Evolutionary conservation across 2,113 vertebrate genomes (phyloP).

Genomic region (Cranoglanis bouderius): DNA sequence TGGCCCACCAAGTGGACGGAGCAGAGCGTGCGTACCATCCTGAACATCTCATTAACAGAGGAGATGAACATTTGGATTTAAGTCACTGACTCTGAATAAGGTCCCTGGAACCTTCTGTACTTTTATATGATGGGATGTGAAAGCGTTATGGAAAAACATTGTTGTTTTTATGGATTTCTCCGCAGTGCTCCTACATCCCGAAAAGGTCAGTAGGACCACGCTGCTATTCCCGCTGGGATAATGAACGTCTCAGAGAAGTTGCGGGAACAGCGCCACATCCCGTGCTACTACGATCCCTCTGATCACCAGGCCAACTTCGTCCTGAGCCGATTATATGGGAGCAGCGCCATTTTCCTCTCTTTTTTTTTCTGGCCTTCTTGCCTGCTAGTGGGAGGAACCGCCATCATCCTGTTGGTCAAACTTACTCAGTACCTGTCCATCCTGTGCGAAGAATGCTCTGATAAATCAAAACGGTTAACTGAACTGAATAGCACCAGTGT

Average conservation of each 20-base stretch:
- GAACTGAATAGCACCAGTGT: background rate
- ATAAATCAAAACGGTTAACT: background rate
- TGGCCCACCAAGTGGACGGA: no score
- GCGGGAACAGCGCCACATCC: constrained; percentile 82
- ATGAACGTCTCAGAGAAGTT: constrained; percentile 85
- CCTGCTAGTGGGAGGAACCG: constrained; percentile 82
- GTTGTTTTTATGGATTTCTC: constrained; percentile 49
- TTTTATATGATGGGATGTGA: background rate
- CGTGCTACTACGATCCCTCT: constrained; percentile 86
- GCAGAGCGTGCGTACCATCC: no score
- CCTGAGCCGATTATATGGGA: constrained; percentile 85
- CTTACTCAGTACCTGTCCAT: constrained; percentile 93
- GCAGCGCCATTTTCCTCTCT: constrained; percentile 80
- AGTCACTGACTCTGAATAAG: background rate
- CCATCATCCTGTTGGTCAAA: constrained; percentile 91
- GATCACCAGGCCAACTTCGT: constrained; percentile 84
- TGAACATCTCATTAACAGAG: no score
- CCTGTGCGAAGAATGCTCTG: constrained; percentile 75
- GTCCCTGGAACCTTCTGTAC: background rate
- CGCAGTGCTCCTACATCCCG: constrained; percentile 90
- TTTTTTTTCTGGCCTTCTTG: constrained; percentile 89
- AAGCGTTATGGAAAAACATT: background rate
- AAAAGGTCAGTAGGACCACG: constrained; percentile 87
- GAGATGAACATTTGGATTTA: background rate
- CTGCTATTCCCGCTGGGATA: constrained; percentile 78